Conservation (phyloP, 2,113 vertebrate genomes). For the Dolichallabes microphthalmus region DNA sequence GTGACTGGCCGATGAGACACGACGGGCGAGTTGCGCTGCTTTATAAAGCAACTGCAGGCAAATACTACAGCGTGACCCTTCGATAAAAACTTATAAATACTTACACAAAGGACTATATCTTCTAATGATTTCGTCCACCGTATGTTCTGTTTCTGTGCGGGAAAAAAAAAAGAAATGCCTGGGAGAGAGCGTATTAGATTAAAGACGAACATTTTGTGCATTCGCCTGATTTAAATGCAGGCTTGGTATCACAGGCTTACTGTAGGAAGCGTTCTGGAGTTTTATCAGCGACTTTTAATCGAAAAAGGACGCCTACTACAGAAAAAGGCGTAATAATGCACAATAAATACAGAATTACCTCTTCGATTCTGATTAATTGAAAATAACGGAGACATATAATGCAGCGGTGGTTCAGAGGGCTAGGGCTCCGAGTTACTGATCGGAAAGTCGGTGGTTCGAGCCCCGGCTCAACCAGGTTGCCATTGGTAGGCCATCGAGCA, state of each 20-base stretch:
- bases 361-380: neutral
- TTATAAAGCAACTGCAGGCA: neutral
- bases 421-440: too few species aligned
- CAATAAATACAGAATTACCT: neutral
- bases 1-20: constrained; percentile 11
- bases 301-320: neutral
- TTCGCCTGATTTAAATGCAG: neutral
- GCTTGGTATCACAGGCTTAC: neutral
- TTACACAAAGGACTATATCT: neutral
- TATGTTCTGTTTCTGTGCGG: neutral
- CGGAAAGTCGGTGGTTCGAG: too few species aligned
- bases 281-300: neutral
- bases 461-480: too few species aligned
- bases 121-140: neutral
- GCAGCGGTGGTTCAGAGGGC: too few species aligned
- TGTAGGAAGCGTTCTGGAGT: neutral
- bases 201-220: neutral
- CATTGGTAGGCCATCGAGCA: too few species aligned
- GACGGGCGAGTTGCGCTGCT: neutral
- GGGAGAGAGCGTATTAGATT: neutral
- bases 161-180: neutral
- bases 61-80: neutral
- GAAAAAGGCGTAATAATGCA: neutral
- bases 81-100: too few species aligned
- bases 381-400: too few species aligned